Base-by-base conservation (phyloP, 2,797 vertebrate genomes). In the Phalloptychus januarius region DNA sequence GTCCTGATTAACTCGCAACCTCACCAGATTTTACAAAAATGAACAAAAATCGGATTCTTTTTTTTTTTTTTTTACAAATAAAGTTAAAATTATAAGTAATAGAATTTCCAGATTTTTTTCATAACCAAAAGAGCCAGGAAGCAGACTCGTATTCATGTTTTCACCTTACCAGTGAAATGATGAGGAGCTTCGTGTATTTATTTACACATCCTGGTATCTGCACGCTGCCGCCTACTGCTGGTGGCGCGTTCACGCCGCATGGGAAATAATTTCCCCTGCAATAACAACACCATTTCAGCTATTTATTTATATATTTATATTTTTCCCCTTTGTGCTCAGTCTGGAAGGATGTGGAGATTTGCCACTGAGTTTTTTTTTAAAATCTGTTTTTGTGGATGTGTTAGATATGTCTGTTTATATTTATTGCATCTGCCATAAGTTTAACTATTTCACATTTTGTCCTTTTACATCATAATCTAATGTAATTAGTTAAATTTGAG, bases 161-260 rank as follows among this genome's bases (percentile, higher is more conserved):
- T 61, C 80, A 16, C 8, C 25, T 25, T 12, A 36, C 44, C 23
- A 61, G 16, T 65, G 33, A 38, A 69, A 54, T 25, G 74, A 76
- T 44, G 15, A 87, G 33, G 71, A 69, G 80, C 86, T 56, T 52
- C 50, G 83, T 94, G 91, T 96, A 95, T 97, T 97, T 97, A 96
- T 97, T 97, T 97, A 96, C 95, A 96, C 96, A 97, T 97, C 96
- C 96, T 95, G 96, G 96, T 74, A 74, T 79, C 77, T 80, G 74
- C 71, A 42, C 20, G 44, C 76, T 82, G 77, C 86, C 91, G 42
- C 94, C 92, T 81, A 75, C 45, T 7, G 11, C 12, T 0, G 2
- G 16, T 75, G 92, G 44, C 5, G 80, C 86, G 77, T 92, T 93
- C 89, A 87, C 0, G 2, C 0, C 72, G 5, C 82, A 23, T 86